These are phyloP conservation scores for Zaprionus kolodkinae DNA, from an alignment of 1,140 invertebrate genomes.

Conservation along the genomic window DNA sequence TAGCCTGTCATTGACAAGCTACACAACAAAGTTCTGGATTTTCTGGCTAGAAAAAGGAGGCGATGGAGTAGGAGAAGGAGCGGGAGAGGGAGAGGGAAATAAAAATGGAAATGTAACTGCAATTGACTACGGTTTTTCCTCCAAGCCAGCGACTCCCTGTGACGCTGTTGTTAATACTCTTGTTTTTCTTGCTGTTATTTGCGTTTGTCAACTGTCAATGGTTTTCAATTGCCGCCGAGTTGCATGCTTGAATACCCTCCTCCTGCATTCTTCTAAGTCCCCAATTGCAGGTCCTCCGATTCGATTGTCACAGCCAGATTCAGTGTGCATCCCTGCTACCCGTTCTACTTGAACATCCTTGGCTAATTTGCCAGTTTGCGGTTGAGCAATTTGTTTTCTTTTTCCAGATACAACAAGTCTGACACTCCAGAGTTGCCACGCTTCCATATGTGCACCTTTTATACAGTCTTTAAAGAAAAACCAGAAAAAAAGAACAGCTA, in stretches of 20 bases:
- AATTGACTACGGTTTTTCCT: constrained; percentile 68
- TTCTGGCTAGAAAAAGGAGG: not conserved
- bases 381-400: constrained; percentile 5
- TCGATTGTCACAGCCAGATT: constrained; percentile 63
- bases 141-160: constrained; percentile 12
- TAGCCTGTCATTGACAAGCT: constrained; percentile 64
- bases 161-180: constrained; percentile 10
- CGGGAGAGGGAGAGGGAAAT: constrained; percentile 1
- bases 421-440: not conserved
- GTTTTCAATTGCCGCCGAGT: constrained; percentile 81
- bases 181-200: constrained; percentile 33
- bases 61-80: not conserved
- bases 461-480: too few species aligned
- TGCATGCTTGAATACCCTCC: constrained; percentile 70
- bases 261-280: constrained; percentile 48
- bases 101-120: constrained; percentile 77
- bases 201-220: constrained; percentile 79
- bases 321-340: not conserved
- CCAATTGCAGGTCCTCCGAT: constrained; percentile 64
- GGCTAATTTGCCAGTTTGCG: constrained; percentile 4
- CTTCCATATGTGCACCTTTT: not conserved
- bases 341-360: not conserved
- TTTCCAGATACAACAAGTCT: not conserved
- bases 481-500: too few species aligned
- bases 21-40: constrained; percentile 57